Evolutionary conservation across 1,140 invertebrate genomes (phyloP).

Genomic region (Euura lappo): DNA sequence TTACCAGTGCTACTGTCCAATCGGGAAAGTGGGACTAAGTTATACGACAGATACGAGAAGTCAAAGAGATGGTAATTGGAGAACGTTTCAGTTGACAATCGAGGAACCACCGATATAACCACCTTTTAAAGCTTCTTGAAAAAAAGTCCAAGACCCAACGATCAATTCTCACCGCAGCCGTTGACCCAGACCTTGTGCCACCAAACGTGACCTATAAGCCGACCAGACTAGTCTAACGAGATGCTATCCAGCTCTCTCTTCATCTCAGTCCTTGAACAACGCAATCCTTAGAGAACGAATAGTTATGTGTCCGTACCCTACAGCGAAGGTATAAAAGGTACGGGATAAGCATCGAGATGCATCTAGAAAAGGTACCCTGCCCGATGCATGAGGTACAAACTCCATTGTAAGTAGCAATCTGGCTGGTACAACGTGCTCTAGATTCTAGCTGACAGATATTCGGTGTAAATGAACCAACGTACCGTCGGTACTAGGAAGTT

Average conservation of each 20-base stretch:
- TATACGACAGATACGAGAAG: background rate
- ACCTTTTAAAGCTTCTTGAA: background rate
- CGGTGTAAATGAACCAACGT: too few species aligned
- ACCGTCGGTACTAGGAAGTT: too few species aligned
- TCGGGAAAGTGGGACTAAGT: background rate
- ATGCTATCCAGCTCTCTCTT: background rate
- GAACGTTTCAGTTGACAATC: background rate
- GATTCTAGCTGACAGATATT: background rate
- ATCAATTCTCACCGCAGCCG: background rate
- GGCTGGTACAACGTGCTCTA: background rate
- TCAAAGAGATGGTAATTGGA: background rate
- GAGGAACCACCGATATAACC: background rate
- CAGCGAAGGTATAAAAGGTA: too few species aligned
- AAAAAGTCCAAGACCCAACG: background rate
- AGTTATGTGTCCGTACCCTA: too few species aligned
- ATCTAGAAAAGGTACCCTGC: background rate
- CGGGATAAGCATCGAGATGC: background rate
- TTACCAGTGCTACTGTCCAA: background rate
- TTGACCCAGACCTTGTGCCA: slow-evolving; percentile 2
- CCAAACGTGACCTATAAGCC: slow-evolving; percentile 3
- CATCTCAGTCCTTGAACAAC: background rate
- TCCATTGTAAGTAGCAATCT: background rate
- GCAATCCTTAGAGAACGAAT: too few species aligned
- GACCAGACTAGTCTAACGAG: background rate
- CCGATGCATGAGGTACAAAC: background rate